Evolutionary conservation across 37 sponge, comb jelly and placozoan species (phyloP).

Genomic region (Theonella swinhoei): DNA sequence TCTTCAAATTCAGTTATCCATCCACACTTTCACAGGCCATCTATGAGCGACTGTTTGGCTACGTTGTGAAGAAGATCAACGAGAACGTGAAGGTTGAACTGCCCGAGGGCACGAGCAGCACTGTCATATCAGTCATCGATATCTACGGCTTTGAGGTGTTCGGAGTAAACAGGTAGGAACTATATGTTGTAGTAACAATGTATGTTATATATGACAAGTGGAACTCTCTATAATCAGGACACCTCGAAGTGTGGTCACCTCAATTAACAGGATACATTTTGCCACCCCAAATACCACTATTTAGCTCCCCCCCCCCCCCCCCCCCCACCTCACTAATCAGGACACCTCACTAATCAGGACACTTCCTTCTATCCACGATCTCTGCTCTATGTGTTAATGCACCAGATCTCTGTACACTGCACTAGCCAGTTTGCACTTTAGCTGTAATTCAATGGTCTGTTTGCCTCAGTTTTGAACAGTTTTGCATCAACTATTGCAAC

Average conservation of each 20-base stretch:
- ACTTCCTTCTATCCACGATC: too few relatives aligned
- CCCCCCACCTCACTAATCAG: too few relatives aligned
- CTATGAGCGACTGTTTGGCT: slow-evolving; percentile 62
- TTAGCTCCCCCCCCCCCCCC: neutral
- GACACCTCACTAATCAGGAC: too few relatives aligned
- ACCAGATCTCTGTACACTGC: too few relatives aligned
- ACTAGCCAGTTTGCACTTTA: too few relatives aligned
- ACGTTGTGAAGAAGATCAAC: slow-evolving; percentile 64
- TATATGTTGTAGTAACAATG: neutral
- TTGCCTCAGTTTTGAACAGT: slow-evolving; percentile 87
- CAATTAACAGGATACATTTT: too few relatives aligned
- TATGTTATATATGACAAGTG: neutral
- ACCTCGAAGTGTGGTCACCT: too few relatives aligned
- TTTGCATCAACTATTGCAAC: slow-evolving; percentile 97
- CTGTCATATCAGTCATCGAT: slow-evolving; percentile 75
- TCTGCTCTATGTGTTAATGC: too few relatives aligned
- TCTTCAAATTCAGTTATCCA: too few relatives aligned
- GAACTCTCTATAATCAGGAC: neutral
- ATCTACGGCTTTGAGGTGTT: slow-evolving; percentile 82
- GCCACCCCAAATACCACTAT: neutral
- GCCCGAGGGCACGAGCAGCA: neutral
- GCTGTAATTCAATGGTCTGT: too few relatives aligned
- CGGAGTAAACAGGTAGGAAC: slow-evolving; percentile 62
- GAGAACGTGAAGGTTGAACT: slow-evolving; percentile 31
- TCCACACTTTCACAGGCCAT: slow-evolving; percentile 61